Base-by-base conservation (phyloP, 2,113 vertebrate genomes). In the Phainopepla nitens region DNA sequence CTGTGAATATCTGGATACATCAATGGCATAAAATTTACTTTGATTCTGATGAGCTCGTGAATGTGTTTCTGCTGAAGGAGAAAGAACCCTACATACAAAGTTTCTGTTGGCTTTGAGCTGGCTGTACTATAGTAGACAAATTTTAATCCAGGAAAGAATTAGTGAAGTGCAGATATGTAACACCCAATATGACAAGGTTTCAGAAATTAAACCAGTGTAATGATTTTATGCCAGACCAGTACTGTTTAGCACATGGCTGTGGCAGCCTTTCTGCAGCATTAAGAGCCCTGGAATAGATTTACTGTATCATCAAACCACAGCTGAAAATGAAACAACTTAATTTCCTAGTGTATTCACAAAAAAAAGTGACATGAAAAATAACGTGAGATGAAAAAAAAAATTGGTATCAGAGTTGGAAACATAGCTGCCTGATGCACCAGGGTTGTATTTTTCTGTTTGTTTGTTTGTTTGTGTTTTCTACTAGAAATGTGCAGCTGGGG, bases 11-110 rank as follows among this genome's bases (percentile, higher is more conserved):
- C 11, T 56, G 66, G 13, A 44, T 53, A 28, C 50, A 45, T 6
- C 31, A 51, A 24, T 0, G 0, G 10, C 21, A 79, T 6, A n/a
- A 79, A 28, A 12, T 12, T 13, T 21, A 35, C 29, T 1, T 19
- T 41, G 53, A 41, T 68, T 79, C 41, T 33, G 66, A 53, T 27
- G 36, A 31, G 65, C 36, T n/a, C n/a, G 3, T 8, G 22, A 53
- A 20, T 27, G 21, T 17, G 4, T 64, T 60, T 35, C 65, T 64
- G 7, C 36, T 49, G 65, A 64, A 87, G 70, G 19, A 78, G 49
- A 20, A 49, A 90, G 28, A 90, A 69, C 2, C 8, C 15, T n/a
- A 25, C 0, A n/a, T 3, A 47, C 9, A 23, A 87, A 56, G 20
- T 22, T 88, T 58, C 45, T 11, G 18, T 23, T 77, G 58, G 66